Evolutionary conservation across 1,140 invertebrate genomes (phyloP).

Genomic region (Eufriesea mexicana): DNA sequence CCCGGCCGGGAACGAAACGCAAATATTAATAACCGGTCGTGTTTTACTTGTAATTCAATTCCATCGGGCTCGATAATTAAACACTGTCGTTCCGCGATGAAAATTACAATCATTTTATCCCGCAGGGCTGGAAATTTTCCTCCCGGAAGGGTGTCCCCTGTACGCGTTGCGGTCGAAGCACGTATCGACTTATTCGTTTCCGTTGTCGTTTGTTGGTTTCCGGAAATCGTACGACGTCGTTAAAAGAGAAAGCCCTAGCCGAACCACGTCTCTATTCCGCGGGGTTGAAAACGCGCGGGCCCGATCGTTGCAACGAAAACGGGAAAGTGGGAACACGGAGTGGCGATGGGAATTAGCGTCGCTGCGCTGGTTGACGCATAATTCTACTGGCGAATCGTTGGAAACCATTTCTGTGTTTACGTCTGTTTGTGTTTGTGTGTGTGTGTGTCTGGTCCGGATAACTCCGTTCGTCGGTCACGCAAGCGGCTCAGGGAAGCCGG

Average conservation of each 20-base stretch:
- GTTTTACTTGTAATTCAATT: constrained; percentile 19
- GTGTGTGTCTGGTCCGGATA: not conserved
- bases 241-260: not conserved
- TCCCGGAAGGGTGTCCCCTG: rapidly evolving
- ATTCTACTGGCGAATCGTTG: constrained; percentile 4
- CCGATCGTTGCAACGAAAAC: not conserved
- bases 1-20: not conserved
- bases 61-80: not conserved
- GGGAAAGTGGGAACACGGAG: not conserved
- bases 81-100: not conserved
- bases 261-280: not conserved
- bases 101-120: constrained; percentile 15
- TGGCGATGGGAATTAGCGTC: no score
- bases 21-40: constrained; percentile 38
- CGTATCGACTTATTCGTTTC: not conserved
- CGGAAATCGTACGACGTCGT: not conserved
- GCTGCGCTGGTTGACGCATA: not conserved
- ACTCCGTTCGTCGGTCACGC: constrained; percentile 34
- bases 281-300: not conserved
- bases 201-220: not conserved
- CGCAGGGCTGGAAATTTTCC: not conserved
- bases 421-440: no score
- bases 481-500: constrained; percentile 39
- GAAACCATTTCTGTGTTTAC: constrained; percentile 31
- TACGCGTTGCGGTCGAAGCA: not conserved